Conservation (phyloP, 2,113 vertebrate genomes). For the Ploceus nigricollis region DNA sequence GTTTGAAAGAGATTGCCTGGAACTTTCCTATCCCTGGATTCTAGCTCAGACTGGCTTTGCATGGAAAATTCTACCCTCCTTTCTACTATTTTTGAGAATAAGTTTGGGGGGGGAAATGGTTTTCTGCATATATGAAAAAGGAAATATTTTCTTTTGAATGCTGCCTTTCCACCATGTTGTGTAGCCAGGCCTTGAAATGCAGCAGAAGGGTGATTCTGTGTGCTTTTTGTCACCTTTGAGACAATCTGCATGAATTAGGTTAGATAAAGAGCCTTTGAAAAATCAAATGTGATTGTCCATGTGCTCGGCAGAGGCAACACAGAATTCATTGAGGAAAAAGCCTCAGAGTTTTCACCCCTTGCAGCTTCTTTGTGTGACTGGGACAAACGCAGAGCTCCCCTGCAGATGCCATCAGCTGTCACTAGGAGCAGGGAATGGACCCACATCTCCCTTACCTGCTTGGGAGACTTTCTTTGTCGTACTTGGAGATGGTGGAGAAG, state of each 20-base stretch:
- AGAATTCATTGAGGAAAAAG: not conserved
- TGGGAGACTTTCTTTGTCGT: not conserved
- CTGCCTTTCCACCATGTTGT: not conserved
- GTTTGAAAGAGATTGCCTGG: not conserved
- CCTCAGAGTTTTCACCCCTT: not conserved
- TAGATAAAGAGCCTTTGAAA: not conserved
- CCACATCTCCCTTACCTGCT: accelerated
- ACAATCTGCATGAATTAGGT: not conserved
- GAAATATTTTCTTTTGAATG: not conserved
- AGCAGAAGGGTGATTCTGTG: not conserved
- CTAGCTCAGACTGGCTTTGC: not conserved
- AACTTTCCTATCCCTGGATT: not conserved
- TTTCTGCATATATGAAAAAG: not conserved
- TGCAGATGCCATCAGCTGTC: not conserved
- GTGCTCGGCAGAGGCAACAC: not conserved
- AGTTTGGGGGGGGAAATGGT: accelerated
- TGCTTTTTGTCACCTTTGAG: not conserved
- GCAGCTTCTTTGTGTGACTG: not conserved
- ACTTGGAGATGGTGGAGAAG: not conserved
- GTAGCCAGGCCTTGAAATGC: not conserved
- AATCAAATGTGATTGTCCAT: not conserved
- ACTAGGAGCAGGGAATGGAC: accelerated
- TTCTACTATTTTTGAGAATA: not conserved
- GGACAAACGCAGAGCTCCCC: not conserved
- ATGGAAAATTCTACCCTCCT: not conserved